Evolutionary conservation across 1,140 invertebrate genomes (phyloP).

Genomic region (Drosophila ercepeae): DNA sequence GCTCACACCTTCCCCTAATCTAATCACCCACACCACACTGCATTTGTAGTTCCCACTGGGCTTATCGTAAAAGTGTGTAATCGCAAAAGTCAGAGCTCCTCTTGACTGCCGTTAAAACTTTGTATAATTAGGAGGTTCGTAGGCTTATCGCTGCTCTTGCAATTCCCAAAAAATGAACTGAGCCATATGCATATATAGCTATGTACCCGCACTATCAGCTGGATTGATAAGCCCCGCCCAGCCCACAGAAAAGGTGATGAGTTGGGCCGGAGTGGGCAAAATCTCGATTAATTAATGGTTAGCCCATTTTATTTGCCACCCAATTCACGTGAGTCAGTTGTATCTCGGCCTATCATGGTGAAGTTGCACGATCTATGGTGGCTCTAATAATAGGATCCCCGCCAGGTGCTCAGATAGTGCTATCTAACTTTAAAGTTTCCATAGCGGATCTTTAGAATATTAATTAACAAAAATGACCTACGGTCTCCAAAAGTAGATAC

Average conservation of each 20-base stretch:
- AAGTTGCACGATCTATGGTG: conserved; percentile 26
- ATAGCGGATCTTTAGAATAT: conserved; percentile 17
- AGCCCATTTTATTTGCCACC: conserved; percentile 15
- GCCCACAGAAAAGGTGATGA: conserved; percentile 2
- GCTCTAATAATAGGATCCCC: conserved; percentile 21
- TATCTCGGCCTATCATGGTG: conserved; percentile 16
- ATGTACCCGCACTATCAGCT: conserved; percentile 15
- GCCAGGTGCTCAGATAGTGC: conserved; percentile 8
- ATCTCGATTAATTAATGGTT: conserved; percentile 35
- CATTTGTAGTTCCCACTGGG: conserved; percentile 44
- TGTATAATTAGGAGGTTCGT: conserved; percentile 40
- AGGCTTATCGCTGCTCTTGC: conserved; percentile 40
- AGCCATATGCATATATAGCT: conserved; percentile 28
- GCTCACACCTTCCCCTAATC: conserved; percentile 58
- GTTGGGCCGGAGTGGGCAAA: conserved; percentile 6
- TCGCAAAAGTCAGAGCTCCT: conserved; percentile 35
- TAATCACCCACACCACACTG: conserved; percentile 49
- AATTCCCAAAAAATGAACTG: conserved; percentile 28
- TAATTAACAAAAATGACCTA: conserved; percentile 37
- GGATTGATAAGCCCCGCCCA: conserved; percentile 56
- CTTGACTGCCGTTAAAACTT: conserved; percentile 2
- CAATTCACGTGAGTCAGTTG: conserved; percentile 34
- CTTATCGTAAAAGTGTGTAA: conserved; percentile 35
- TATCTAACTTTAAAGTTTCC: conserved; percentile 35
- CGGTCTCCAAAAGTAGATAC: conserved; percentile 11